Evolutionary conservation across 2,113 vertebrate species (phyloP), one percentile per base, ranked within the genome.

Genomic region (Collichthys lucidus): DNA sequence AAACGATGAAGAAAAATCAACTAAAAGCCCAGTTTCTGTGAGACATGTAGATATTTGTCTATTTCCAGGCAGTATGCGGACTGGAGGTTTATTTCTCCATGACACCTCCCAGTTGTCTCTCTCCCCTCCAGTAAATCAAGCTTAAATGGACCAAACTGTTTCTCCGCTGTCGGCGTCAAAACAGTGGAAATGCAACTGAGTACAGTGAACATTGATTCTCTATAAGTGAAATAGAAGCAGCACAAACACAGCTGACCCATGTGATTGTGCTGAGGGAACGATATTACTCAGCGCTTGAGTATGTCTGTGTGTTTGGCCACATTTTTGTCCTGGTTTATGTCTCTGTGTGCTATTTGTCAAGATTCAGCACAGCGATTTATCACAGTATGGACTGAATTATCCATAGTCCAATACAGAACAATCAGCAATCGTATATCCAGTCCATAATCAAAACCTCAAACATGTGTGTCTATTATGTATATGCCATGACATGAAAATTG

Each of bases 1-100:
- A 74, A 81, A 73, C 56, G n/a, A 57, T 66, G 71, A 83, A 81
- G 72, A 78, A 72, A 85, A 89, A 90, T 85, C 60, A 84, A 68
- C 74, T 84, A 86, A 89, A 88, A 89, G 77, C 60, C 73, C 44
- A 8, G 63, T 67, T 69, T 79, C 46, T 55, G 16, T 74, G 64
- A 77, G 72, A 29, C 8, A 20, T 53, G 65, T 76, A 77, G 74
- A 67, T 75, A 78, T 86, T 74, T 83, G 74, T 89, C 79, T 64
- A 44, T 72, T 62, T 80, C 63, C 0, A 22, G 72, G 80, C 40
- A 12, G 74, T 56, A 68, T 50, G 77, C 9, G 56, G 44, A 46
- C 44, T 14, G 44, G 75, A 77, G 52, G 75, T 78, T 87, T 77
- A 79, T 89, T 86, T 65, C 70, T 75, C 76, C 4, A 14, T 52